phyloP scores from a whole-genome alignment of 2,888 invertebrate genomes.

The Megaustenia siamemsis region DNA sequence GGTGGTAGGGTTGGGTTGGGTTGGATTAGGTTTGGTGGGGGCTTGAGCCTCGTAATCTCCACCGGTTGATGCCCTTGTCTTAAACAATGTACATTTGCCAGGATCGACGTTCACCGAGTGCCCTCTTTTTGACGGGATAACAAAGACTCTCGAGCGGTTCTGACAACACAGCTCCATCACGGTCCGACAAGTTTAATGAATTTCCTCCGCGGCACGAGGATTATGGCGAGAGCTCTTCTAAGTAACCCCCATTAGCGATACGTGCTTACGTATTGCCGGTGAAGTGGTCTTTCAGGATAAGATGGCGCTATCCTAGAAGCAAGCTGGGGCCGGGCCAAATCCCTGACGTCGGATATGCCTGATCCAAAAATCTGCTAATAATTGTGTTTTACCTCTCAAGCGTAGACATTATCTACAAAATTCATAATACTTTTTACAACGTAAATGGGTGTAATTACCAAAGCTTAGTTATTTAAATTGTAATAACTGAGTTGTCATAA shows the following conservation, averaged over 20 bases:
- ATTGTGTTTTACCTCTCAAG: too few species aligned
- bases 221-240: constrained; percentile 14
- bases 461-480: too few species aligned
- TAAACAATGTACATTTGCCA: constrained; percentile 4
- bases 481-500: too few species aligned
- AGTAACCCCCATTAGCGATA: constrained; percentile 16
- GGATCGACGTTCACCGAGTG: constrained; percentile 25
- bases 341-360: too few species aligned
- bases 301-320: neutral
- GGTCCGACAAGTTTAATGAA: neutral
- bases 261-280: neutral
- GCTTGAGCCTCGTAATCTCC: too few species aligned
- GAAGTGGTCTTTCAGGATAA: constrained; percentile 4
- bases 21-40: too few species aligned
- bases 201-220: neutral
- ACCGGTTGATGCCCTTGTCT: too few species aligned
- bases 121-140: neutral
- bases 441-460: too few species aligned
- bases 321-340: neutral
- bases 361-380: too few species aligned
- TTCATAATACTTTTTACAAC: too few species aligned
- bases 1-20: too few species aligned
- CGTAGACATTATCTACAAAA: too few species aligned
- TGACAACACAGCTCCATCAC: constrained; percentile 18
- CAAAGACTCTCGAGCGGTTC: neutral